These are phyloP conservation scores for Kuschelorhynchus macadamiae DNA, from an alignment of 2,888 invertebrate species.

Conservation along the genomic window DNA sequence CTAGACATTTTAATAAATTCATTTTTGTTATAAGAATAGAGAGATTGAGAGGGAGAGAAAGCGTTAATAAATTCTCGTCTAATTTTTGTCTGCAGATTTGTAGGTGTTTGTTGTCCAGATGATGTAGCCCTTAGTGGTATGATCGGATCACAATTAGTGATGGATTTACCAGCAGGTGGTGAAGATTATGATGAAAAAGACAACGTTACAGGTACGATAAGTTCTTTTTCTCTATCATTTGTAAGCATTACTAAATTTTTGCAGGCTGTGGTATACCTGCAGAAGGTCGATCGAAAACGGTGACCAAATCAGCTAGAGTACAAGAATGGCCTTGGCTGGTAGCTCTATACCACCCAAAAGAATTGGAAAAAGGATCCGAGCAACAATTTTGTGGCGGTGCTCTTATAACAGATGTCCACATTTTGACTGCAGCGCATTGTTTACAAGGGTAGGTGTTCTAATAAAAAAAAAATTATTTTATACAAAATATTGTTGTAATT, in stretches of 20 bases:
- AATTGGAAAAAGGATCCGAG: slow-evolving; percentile 60
- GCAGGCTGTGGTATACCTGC: slow-evolving; percentile 64
- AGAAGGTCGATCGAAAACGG: slow-evolving; percentile 50
- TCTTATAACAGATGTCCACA: slow-evolving; percentile 83
- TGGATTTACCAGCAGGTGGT: slow-evolving; percentile 72
- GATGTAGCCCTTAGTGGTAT: slow-evolving; percentile 64
- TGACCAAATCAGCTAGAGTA: slow-evolving; percentile 57
- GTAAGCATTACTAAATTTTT: slow-evolving; percentile 11
- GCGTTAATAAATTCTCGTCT: too few species aligned
- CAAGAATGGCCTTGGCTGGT: slow-evolving; percentile 90
- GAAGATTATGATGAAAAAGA: slow-evolving; percentile 70
- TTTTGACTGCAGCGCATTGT: slow-evolving; percentile 86
- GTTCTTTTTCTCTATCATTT: not conserved
- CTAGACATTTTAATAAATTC: too few species aligned
- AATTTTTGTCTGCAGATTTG: slow-evolving; percentile 70
- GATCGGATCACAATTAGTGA: slow-evolving; percentile 63
- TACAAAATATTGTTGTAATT: not conserved
- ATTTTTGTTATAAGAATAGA: too few species aligned
- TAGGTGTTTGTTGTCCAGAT: slow-evolving; percentile 85
- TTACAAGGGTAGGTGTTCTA: slow-evolving; percentile 74
- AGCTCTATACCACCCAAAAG: slow-evolving; percentile 76
- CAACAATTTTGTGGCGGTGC: slow-evolving; percentile 86
- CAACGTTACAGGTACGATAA: slow-evolving; percentile 60
- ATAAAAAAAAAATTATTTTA: too few species aligned
- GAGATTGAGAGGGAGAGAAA: too few species aligned